phyloP scores from a whole-genome alignment of 2,888 invertebrate species.

The Tinea pellionella region DNA sequence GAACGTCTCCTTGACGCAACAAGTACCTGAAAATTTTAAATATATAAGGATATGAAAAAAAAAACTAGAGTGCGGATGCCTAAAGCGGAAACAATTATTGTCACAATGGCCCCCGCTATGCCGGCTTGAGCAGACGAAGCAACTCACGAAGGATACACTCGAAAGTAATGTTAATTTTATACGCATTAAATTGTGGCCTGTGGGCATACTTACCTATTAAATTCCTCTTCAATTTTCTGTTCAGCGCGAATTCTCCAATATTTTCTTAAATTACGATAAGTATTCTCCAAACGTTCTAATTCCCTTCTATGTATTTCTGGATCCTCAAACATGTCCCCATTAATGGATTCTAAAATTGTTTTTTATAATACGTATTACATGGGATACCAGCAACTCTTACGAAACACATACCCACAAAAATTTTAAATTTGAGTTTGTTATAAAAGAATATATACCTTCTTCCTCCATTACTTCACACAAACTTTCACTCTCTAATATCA shows the following conservation, averaged over 20 bases:
- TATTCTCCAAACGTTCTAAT: constrained; percentile 28
- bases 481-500: not conserved
- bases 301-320: constrained; percentile 23
- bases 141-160: no score
- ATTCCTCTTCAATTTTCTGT: constrained; percentile 46
- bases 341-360: not conserved
- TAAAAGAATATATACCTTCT: not conserved
- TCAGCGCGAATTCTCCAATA: constrained; percentile 52
- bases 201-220: constrained; percentile 31
- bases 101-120: no score
- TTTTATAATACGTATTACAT: no score
- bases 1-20: constrained; percentile 47
- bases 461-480: not conserved
- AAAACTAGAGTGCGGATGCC: no score
- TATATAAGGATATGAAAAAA: not conserved
- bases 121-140: no score
- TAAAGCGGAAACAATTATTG: no score
- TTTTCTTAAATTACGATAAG: constrained; percentile 32
- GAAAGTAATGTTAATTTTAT: not conserved
- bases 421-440: no score
- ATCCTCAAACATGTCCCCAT: not conserved
- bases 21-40: constrained; percentile 25
- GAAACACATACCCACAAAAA: no score
- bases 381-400: no score
- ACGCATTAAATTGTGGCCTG: not conserved